These are phyloP conservation scores for Lagodon rhomboides DNA, from an alignment of 2,797 vertebrate species.

Conservation along the genomic window DNA sequence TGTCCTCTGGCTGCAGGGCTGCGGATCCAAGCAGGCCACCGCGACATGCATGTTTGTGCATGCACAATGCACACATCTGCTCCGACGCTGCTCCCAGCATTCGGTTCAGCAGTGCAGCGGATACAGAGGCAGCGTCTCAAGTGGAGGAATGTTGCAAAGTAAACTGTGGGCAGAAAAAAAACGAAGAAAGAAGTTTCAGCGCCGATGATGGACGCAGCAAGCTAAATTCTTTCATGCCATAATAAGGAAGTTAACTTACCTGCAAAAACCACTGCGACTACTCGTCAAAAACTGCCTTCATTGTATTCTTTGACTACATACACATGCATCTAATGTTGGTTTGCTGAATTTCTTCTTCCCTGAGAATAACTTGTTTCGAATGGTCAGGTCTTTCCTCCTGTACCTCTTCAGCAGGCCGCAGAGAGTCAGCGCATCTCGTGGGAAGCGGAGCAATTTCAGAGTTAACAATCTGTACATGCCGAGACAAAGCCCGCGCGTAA, in stretches of 20 bases:
- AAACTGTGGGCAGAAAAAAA: constrained; percentile 18
- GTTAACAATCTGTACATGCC: constrained; percentile 68
- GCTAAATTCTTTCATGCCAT: neutral
- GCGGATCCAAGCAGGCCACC: neutral
- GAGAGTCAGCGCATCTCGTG: constrained; percentile 30
- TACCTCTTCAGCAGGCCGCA: constrained; percentile 3
- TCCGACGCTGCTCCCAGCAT: neutral
- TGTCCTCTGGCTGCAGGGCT: neutral
- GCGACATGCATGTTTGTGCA: constrained; percentile 13
- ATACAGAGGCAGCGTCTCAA: neutral
- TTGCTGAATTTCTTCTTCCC: neutral
- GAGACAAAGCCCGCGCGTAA: constrained; percentile 65
- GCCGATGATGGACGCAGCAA: neutral
- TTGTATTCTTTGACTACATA: neutral
- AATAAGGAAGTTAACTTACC: neutral
- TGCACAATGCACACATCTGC: neutral
- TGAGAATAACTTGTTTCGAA: constrained; percentile 6
- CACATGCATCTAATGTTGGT: neutral
- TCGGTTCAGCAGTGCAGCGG: neutral
- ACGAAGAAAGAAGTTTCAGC: constrained; percentile 5
- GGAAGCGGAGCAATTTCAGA: constrained; percentile 38
- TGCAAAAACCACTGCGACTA: neutral
- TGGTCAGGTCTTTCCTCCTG: neutral
- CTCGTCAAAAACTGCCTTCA: neutral
- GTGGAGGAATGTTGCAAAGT: constrained; percentile 29